Conservation (phyloP, 2,888 invertebrate genomes). For the Incurvaria masculella region DNA sequence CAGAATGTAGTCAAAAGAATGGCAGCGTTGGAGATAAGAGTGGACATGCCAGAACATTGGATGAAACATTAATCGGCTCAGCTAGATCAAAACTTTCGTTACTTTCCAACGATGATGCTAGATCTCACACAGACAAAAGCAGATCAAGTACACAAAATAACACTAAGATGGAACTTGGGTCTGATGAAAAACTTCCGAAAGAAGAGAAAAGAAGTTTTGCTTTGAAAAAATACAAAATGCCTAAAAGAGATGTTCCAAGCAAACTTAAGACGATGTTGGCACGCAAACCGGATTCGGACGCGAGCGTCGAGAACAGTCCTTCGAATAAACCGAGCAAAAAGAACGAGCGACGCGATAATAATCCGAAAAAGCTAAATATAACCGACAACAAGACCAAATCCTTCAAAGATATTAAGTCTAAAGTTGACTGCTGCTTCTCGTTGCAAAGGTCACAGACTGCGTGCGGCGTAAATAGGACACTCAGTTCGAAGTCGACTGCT, state of each 20-base stretch:
- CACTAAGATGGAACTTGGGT: slow-evolving; percentile 33
- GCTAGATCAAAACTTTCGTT: background rate
- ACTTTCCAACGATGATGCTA: slow-evolving; percentile 25
- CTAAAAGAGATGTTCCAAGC: slow-evolving; percentile 72
- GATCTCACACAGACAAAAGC: slow-evolving; percentile 42
- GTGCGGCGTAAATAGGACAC: slow-evolving; percentile 45
- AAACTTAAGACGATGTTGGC: slow-evolving; percentile 73
- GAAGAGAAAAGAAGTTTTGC: slow-evolving; percentile 54
- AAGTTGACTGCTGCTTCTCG: slow-evolving; percentile 62
- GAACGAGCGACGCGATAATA: slow-evolving; percentile 75
- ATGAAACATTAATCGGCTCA: slow-evolving; percentile 25
- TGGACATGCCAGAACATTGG: slow-evolving; percentile 19
- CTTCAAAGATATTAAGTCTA: slow-evolving; percentile 85
- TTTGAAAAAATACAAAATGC: slow-evolving; percentile 73
- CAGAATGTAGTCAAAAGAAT: slow-evolving; percentile 51
- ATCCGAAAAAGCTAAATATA: slow-evolving; percentile 78
- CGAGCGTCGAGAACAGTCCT: slow-evolving; percentile 57
- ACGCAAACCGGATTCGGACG: slow-evolving; percentile 48
- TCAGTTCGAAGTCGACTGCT: slow-evolving; percentile 43
- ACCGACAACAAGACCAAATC: slow-evolving; percentile 67
- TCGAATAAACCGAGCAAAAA: slow-evolving; percentile 53
- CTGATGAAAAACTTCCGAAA: slow-evolving; percentile 37
- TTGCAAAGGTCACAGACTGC: slow-evolving; percentile 50
- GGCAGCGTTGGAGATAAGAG: slow-evolving; percentile 31
- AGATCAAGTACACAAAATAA: slow-evolving; percentile 13